These are phyloP conservation scores for Diaperis boleti DNA, from an alignment of 2,888 invertebrate species.

Conservation along the genomic window DNA sequence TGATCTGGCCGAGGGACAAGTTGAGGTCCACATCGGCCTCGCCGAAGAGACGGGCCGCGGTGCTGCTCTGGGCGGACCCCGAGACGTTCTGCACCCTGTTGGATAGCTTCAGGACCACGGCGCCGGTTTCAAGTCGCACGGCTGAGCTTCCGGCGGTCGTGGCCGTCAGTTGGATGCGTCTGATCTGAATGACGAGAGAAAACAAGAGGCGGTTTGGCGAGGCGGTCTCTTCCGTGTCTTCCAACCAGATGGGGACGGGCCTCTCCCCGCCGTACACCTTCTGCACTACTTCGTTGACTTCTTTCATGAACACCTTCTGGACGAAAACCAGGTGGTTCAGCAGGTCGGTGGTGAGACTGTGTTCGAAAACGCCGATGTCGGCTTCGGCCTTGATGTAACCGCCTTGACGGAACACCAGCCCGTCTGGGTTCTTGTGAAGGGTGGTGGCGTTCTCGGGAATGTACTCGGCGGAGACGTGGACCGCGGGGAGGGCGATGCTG, in stretches of 20 bases:
- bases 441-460: conserved; percentile 72
- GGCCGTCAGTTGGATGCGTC: conserved; percentile 96
- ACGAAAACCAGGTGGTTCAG: conserved; percentile 98
- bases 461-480: conserved; percentile 87
- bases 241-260: conserved; percentile 91
- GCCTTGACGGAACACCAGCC: conserved; percentile 89
- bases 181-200: conserved; percentile 87
- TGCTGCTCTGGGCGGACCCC: conserved; percentile 69
- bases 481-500: conserved; percentile 89
- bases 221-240: conserved; percentile 77
- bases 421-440: conserved; percentile 70
- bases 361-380: conserved; percentile 94
- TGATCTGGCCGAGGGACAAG: conserved; percentile 93
- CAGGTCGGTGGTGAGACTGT: conserved; percentile 96
- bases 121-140: conserved; percentile 95
- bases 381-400: conserved; percentile 93
- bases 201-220: conserved; percentile 81
- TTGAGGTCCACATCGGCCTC: conserved; percentile 94
- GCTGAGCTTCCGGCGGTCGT: conserved; percentile 98
- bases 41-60: conserved; percentile 78
- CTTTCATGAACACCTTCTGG: conserved; percentile 99
- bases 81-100: conserved; percentile 93
- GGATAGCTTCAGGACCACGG: conserved; percentile 92
- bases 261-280: conserved; percentile 97
- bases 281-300: conserved; percentile 97